Base-by-base conservation (phyloP, 2,888 invertebrate genomes). In the Argynnis bischoffii region DNA sequence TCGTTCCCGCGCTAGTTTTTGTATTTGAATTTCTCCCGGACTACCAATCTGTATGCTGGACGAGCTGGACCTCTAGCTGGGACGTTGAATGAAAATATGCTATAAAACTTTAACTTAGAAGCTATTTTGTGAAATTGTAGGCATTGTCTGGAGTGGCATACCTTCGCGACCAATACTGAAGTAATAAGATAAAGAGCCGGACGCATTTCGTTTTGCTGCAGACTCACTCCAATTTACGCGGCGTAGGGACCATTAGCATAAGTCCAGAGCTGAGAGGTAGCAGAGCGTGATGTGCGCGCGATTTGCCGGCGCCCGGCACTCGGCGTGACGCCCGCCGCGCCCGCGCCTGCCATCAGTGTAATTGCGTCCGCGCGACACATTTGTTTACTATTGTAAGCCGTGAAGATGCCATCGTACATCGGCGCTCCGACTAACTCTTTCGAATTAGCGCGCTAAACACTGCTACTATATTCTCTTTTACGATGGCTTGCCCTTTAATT, bases 381-480 rank as follows among this genome's bases (percentile, higher is more conserved):
- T 92, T 90, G 91, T 91, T 91, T 88, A 89, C 89, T 89, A 90
- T 90, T 89, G 90, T 88, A 89, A 87, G 88, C 91, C 88, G 89
- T 87, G 90, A 90, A 92, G 92, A 92, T 92, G 88, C 87, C 89
- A 90, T 92, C 91, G 85, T 84, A 75, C 78, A 77, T 78, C 84
- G 74, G 87, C 87, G 86, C 87, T 84, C 81, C 80, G 76, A 76
- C 79, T 79, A 82, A 81, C 85, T 86, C 82, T 83, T 87, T 88
- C 87, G 89, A 91, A 92, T 92, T 92, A 92, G 91, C 86, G 78
- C 81, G 76, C 85, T 88, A 78, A 79, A 78, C 78, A 78, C 76
- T 77, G 71, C 71, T 72, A 70, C 76, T 75, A 70, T 72, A 69
- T 71, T 72, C 65, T 53, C 47, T 72, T 74, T 74, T 76, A 76